These are phyloP conservation scores for Salarias fasciatus DNA, from an alignment of 2,797 vertebrate species.

Conservation along the genomic window DNA sequence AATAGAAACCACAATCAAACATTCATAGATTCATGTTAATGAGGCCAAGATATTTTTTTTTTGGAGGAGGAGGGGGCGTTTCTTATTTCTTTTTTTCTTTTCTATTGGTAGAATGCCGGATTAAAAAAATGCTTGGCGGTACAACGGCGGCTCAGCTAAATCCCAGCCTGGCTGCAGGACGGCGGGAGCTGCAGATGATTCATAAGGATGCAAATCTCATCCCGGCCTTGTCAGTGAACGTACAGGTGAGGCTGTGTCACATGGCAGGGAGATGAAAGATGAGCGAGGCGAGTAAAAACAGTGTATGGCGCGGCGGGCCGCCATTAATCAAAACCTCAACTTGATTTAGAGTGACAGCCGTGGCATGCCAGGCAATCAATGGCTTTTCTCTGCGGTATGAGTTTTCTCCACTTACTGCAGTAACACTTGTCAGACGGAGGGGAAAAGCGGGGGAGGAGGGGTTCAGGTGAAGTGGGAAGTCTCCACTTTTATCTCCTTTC, in stretches of 20 bases:
- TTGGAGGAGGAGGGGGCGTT: too few species aligned
- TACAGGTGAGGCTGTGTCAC: too few species aligned
- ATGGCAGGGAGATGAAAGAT: constrained; percentile 29
- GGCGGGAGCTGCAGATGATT: constrained; percentile 19
- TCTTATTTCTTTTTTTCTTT: too few species aligned
- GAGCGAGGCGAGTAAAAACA: constrained; percentile 27
- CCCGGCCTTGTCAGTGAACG: constrained; percentile 9
- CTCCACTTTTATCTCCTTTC: constrained; percentile 9
- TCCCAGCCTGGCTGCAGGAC: not conserved
- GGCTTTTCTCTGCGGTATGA: constrained; percentile 40
- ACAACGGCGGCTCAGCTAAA: not conserved
- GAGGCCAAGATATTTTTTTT: constrained; percentile 23
- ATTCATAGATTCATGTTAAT: constrained; percentile 50
- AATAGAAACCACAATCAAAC: constrained; percentile 52
- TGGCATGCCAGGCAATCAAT: constrained; percentile 47
- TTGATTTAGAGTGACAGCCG: constrained; percentile 60
- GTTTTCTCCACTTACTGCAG: constrained; percentile 43
- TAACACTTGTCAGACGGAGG: constrained; percentile 18
- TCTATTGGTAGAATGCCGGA: too few species aligned
- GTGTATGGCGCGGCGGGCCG: constrained; percentile 18
- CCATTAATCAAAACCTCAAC: constrained; percentile 52
- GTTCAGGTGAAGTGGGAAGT: not conserved
- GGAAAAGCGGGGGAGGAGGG: not conserved
- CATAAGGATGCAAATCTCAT: constrained; percentile 5
- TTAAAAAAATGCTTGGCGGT: not conserved